phyloP scores from a whole-genome alignment of 2,888 invertebrate species.

The Elegia similella region DNA sequence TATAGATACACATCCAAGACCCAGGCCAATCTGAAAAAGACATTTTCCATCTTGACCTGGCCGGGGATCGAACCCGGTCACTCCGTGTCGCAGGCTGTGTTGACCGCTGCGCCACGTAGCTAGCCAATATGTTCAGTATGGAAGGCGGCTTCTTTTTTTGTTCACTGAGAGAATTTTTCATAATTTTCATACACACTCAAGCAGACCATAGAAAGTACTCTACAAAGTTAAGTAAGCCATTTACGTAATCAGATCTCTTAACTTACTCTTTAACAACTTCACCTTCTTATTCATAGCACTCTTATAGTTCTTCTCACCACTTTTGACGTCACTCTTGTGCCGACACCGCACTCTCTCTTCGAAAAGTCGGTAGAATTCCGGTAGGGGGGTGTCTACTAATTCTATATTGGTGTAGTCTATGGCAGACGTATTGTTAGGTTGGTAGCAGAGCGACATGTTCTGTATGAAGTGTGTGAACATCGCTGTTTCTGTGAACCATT shows the following conservation, averaged over 20 bases:
- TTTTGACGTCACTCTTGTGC: slow-evolving; percentile 37
- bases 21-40: too few relatives aligned
- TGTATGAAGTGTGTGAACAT: slow-evolving; percentile 91
- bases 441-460: slow-evolving; percentile 53
- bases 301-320: slow-evolving; percentile 58
- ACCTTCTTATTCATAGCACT: slow-evolving; percentile 70
- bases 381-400: slow-evolving; percentile 65
- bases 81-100: too few relatives aligned
- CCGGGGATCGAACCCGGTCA: too few relatives aligned
- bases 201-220: too few relatives aligned
- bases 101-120: too few relatives aligned
- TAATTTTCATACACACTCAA: too few relatives aligned
- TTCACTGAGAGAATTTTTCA: too few relatives aligned
- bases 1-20: too few relatives aligned
- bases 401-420: slow-evolving; percentile 22
- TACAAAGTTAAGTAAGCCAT: too few relatives aligned
- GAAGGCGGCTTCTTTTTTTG: too few relatives aligned
- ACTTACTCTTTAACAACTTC: slow-evolving; percentile 60
- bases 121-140: too few relatives aligned
- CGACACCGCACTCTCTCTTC: slow-evolving; percentile 53
- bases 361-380: slow-evolving; percentile 68
- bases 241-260: slow-evolving; percentile 68
- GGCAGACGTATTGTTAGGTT: background rate
- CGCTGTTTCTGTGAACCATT: slow-evolving; percentile 93
- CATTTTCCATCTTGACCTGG: too few relatives aligned